A percentile compares a stretch with the other conserved stretches of the same genome.
phyloP scores from a whole-genome alignment of 2,888 invertebrate genomes.

The Chrysomela aeneicollis region DNA sequence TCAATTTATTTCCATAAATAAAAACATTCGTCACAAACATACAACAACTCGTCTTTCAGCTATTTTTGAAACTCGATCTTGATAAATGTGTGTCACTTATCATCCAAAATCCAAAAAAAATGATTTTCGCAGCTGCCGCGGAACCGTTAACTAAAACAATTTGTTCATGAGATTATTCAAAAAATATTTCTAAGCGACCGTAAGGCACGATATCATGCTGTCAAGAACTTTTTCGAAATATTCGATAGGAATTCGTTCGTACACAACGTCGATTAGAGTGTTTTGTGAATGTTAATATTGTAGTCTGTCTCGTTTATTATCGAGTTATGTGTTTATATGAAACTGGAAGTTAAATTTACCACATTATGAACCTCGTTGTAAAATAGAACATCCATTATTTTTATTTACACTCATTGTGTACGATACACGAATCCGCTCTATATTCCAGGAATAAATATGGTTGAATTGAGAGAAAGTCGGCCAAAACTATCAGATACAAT shows the following conservation, averaged over 20 bases:
- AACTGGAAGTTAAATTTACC: conserved; percentile 40
- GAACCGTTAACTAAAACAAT: not conserved
- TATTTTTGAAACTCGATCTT: not conserved
- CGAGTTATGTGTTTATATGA: conserved; percentile 44
- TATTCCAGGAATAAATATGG: too few species aligned
- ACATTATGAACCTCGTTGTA: conserved; percentile 33
- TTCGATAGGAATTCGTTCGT: conserved; percentile 34
- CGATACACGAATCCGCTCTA: not conserved
- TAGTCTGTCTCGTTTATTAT: conserved; percentile 38
- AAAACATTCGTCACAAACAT: too few species aligned
- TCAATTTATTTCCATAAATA: too few species aligned
- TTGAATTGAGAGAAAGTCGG: too few species aligned
- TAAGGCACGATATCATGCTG: conserved; percentile 33
- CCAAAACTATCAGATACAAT: too few species aligned
- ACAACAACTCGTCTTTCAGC: not conserved
- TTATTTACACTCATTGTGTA: not conserved
- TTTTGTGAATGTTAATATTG: conserved; percentile 40
- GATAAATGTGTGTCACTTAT: not conserved
- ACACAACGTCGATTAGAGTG: conserved; percentile 30
- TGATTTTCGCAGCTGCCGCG: not conserved
- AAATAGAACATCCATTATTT: not conserved
- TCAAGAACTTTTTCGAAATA: conserved; percentile 40
- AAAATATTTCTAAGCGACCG: conserved; percentile 26
- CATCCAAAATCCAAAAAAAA: not conserved
- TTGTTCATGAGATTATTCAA: not conserved